Conservation (phyloP, 1,140 invertebrate genomes). For the Drosophila subpulchrella region DNA sequence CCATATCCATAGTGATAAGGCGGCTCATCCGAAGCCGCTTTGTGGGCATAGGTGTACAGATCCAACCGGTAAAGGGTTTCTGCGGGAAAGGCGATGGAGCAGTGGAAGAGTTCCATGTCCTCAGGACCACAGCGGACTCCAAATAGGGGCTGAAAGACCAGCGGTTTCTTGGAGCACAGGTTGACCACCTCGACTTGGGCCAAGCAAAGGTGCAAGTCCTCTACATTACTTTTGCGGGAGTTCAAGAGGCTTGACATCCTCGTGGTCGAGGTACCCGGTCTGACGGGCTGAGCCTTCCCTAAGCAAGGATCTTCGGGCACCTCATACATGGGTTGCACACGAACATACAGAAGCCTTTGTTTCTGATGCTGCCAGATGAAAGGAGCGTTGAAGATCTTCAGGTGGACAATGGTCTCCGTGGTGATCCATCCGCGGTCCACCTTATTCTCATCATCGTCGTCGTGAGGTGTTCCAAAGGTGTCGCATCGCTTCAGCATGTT, state of each 20-base stretch:
- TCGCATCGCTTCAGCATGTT: conserved; percentile 84
- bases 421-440: conserved; percentile 94
- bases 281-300: neutral
- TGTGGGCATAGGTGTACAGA: conserved; percentile 54
- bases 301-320: neutral
- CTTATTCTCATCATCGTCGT: conserved; percentile 82
- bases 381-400: conserved; percentile 93
- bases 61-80: conserved; percentile 54
- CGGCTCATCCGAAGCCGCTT: conserved; percentile 47
- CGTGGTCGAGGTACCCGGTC: neutral
- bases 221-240: conserved; percentile 21
- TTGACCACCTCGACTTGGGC: conserved; percentile 52
- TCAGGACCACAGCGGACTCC: conserved; percentile 50
- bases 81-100: conserved; percentile 26
- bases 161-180: conserved; percentile 25
- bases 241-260: neutral
- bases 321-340: conserved; percentile 89
- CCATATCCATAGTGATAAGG: conserved; percentile 69
- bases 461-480: conserved; percentile 88
- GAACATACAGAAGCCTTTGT: conserved; percentile 88
- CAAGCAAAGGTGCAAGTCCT: conserved; percentile 85
- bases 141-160: conserved; percentile 46
- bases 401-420: conserved; percentile 92
- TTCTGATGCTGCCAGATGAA: conserved; percentile 89
- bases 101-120: conserved; percentile 62